Conservation (phyloP, 2,797 vertebrate genomes). For the Epinephelus awoara region DNA sequence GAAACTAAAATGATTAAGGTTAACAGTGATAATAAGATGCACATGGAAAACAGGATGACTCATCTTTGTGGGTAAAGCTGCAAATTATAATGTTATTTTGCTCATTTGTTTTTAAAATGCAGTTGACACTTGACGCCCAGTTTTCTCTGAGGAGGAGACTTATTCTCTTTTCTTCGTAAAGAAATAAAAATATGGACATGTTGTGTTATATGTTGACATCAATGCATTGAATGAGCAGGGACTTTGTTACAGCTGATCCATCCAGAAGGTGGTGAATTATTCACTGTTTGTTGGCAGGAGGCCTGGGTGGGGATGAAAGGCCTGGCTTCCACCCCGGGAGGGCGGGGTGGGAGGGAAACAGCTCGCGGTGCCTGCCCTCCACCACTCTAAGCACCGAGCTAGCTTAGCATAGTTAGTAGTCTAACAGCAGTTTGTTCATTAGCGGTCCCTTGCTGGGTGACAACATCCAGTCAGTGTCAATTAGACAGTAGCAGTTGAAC, state of each 20-base stretch:
- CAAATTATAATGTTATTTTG: background rate
- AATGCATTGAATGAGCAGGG: conserved; percentile 40
- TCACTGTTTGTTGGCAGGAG: conserved; percentile 78
- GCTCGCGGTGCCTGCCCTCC: conserved; percentile 58
- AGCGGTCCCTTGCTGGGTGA: conserved; percentile 70
- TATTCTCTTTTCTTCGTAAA: background rate
- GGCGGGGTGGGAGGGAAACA: conserved; percentile 72
- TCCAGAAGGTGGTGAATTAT: conserved; percentile 85
- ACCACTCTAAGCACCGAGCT: conserved; percentile 28
- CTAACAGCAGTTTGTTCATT: conserved; percentile 80
- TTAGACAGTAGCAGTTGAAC: conserved; percentile 71
- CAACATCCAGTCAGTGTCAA: conserved; percentile 78
- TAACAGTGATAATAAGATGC: background rate
- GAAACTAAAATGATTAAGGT: background rate
- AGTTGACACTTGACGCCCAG: background rate
- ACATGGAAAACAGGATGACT: background rate
- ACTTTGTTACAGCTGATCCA: conserved; percentile 65
- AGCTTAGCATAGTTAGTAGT: conserved; percentile 66
- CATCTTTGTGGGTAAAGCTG: background rate
- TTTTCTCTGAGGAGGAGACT: background rate
- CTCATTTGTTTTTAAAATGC: conserved; percentile 1
- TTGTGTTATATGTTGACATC: conserved; percentile 44
- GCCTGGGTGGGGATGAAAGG: conserved; percentile 79
- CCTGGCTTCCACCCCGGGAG: conserved; percentile 66
- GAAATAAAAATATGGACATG: conserved; percentile 19